Evolutionary conservation across 2,797 vertebrate species (phyloP).

Genomic region (Cyclura pinguis): DNA sequence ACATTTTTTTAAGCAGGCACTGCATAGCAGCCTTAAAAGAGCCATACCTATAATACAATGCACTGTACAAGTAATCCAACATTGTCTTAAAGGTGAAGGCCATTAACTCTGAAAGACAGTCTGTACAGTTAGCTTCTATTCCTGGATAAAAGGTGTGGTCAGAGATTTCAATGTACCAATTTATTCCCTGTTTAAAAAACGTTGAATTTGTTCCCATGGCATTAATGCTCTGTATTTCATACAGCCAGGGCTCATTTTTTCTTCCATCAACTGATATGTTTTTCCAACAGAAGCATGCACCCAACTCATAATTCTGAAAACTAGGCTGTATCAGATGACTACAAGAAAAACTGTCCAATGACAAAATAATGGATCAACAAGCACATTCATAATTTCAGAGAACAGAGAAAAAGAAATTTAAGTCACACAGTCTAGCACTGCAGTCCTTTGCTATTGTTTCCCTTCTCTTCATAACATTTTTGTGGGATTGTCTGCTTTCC

Average conservation of each 20-base stretch:
- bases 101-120: not conserved
- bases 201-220: not conserved
- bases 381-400: not conserved
- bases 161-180: conserved; percentile 6
- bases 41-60: not conserved
- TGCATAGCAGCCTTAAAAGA: not conserved
- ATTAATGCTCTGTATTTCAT: not conserved
- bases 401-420: not conserved
- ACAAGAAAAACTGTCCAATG: fast-evolving
- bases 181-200: not conserved
- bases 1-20: not conserved
- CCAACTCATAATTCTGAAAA: conserved; percentile 1
- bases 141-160: not conserved
- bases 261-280: not conserved
- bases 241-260: not conserved
- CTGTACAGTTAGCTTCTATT: not conserved
- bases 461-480: not conserved
- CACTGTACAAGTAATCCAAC: not conserved
- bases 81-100: not conserved
- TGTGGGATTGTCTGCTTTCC: not conserved
- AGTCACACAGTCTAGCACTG: not conserved
- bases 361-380: conserved; percentile 5
- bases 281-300: not conserved
- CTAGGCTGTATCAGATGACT: not conserved
- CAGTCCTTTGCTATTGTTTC: too few species aligned